These are phyloP conservation scores for Dicentrarchus labrax DNA, from an alignment of 2,113 vertebrate species.

Conservation along the genomic window DNA sequence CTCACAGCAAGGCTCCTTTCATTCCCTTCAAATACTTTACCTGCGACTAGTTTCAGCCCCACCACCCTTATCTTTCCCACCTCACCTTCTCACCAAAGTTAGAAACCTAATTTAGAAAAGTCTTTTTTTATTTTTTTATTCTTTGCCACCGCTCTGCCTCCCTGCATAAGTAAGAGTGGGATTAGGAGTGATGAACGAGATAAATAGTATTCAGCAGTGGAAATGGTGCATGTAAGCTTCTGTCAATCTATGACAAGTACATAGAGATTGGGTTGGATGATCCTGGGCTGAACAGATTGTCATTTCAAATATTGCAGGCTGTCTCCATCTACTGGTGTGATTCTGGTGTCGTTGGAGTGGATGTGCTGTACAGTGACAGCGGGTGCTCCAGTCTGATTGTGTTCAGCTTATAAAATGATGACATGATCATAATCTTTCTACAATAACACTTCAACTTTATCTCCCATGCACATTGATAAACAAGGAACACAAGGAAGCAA, in stretches of 20 bases:
- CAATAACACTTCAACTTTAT: no score
- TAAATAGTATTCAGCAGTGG: background rate
- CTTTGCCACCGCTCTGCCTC: background rate
- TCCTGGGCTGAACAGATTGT: background rate
- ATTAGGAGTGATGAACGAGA: background rate
- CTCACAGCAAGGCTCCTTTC: background rate
- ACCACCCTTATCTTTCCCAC: background rate
- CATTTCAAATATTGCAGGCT: slow-evolving; percentile 16
- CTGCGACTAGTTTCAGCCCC: background rate
- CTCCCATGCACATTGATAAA: no score
- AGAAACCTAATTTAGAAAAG: background rate
- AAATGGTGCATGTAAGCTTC: background rate
- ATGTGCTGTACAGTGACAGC: background rate
- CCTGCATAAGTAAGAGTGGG: no score
- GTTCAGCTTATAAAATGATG: background rate
- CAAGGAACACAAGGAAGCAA: no score
- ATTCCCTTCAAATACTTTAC: background rate
- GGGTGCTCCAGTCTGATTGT: background rate
- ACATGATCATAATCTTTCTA: no score
- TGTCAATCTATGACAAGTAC: background rate
- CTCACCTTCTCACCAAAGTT: background rate
- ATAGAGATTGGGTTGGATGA: background rate
- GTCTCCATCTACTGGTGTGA: slow-evolving; percentile 62
- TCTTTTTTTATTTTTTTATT: background rate
- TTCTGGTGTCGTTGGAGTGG: background rate